phyloP scores from a whole-genome alignment of 2,888 invertebrate genomes.

The Chromoteleia sp. region DNA sequence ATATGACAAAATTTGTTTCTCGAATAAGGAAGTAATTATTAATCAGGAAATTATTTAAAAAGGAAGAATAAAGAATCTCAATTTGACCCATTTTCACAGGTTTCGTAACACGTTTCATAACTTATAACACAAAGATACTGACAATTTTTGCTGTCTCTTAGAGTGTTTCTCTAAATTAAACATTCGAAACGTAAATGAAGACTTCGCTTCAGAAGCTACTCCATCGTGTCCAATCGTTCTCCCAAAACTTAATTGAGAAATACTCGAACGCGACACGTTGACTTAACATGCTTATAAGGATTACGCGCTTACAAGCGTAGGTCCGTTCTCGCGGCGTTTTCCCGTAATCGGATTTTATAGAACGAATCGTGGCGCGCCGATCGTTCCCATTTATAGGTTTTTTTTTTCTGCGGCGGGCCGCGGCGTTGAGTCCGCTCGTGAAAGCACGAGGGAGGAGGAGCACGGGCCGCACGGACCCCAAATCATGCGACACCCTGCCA shows the following conservation, averaged over 20 bases:
- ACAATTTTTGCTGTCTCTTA: no score
- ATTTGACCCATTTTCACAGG: no score
- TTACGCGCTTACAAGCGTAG: slow-evolving; percentile 46
- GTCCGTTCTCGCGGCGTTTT: slow-evolving; percentile 35
- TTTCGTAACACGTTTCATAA: no score
- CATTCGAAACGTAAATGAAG: not conserved
- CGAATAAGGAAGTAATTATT: no score
- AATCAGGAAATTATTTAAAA: no score
- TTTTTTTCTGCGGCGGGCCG: slow-evolving; percentile 72
- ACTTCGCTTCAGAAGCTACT: no score
- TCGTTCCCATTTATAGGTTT: slow-evolving; percentile 77
- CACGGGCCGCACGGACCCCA: slow-evolving; percentile 68
- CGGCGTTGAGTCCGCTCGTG: slow-evolving; percentile 22
- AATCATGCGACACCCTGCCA: slow-evolving; percentile 62
- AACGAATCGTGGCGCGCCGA: slow-evolving; percentile 66
- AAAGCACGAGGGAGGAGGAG: slow-evolving; percentile 26
- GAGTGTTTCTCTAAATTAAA: slow-evolving; percentile 1
- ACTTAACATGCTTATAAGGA: slow-evolving; percentile 63
- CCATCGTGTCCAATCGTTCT: not conserved
- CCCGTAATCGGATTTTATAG: slow-evolving; percentile 68
- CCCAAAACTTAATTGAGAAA: slow-evolving; percentile 41
- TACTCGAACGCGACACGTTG: slow-evolving; percentile 50
- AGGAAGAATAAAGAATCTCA: no score
- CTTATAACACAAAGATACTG: no score
- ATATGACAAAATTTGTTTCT: not conserved